A percentile compares a stretch with the other conserved stretches of the same genome.
Evolutionary conservation across 1,140 invertebrate species (phyloP).

Genomic region (Zaprionus kolodkinae): DNA sequence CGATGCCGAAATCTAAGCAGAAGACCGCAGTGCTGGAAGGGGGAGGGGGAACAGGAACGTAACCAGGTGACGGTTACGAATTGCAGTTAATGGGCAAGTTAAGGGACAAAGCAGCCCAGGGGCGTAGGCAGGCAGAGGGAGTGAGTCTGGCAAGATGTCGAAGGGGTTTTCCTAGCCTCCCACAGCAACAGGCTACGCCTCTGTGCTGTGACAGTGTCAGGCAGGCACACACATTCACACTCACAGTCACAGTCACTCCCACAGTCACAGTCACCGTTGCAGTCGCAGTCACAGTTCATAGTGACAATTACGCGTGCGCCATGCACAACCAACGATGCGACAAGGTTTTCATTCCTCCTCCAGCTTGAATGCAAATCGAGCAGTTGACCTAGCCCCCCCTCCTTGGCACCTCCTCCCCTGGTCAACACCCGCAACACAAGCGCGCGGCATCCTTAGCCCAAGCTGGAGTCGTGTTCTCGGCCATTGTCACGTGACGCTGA

Average conservation of each 20-base stretch:
- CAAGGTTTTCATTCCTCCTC: slow-evolving; percentile 1
- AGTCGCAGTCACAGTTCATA: slow-evolving; percentile 58
- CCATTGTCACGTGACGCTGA: slow-evolving; percentile 82
- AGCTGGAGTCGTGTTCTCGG: slow-evolving; percentile 77
- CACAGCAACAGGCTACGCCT: neutral
- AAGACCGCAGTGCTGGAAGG: slow-evolving; percentile 1
- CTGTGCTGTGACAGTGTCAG: slow-evolving; percentile 5
- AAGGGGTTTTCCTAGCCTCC: neutral
- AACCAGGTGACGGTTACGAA: slow-evolving; percentile 64
- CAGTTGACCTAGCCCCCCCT: neutral
- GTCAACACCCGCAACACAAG: neutral
- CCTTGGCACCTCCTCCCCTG: neutral
- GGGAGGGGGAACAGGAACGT: neutral
- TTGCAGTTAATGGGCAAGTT: slow-evolving; percentile 66
- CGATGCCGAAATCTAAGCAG: slow-evolving; percentile 34
- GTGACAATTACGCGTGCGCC: slow-evolving; percentile 79
- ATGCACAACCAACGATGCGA: slow-evolving; percentile 48
- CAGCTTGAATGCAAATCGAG: slow-evolving; percentile 34
- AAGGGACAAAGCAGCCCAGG: slow-evolving; percentile 1
- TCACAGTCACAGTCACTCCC: neutral
- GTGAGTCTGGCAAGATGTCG: neutral
- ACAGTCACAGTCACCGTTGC: slow-evolving; percentile 26
- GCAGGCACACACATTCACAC: neutral
- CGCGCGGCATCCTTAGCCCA: slow-evolving; percentile 32
- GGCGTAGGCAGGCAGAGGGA: neutral